A percentile compares a stretch with the other conserved stretches of the same genome.
These are phyloP conservation scores for Pimpla rufipes DNA, from an alignment of 2,888 invertebrate genomes.

Conservation along the genomic window DNA sequence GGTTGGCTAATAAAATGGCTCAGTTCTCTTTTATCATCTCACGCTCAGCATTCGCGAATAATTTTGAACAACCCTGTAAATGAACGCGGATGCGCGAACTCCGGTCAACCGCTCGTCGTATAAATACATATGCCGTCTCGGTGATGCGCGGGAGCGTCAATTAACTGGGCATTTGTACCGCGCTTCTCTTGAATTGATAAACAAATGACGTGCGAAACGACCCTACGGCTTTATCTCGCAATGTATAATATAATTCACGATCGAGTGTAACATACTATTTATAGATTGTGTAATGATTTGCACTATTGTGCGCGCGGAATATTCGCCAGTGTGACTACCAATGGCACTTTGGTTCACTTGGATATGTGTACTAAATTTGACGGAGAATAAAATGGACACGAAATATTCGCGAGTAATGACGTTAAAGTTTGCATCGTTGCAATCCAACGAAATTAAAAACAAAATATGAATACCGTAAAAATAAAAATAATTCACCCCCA, in stretches of 20 bases:
- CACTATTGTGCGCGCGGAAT: neutral
- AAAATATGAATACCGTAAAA: no score
- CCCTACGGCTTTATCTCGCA: constrained; percentile 27
- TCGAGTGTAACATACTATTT: constrained; percentile 47
- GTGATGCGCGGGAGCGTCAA: constrained; percentile 34
- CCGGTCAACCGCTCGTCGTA: constrained; percentile 54
- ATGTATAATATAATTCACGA: constrained; percentile 44
- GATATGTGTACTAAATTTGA: neutral
- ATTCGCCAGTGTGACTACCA: constrained; percentile 18
- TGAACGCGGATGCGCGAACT: constrained; percentile 33
- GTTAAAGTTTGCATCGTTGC: no score
- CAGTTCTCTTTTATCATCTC: neutral
- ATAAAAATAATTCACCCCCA: no score
- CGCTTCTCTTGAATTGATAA: constrained; percentile 52
- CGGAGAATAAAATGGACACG: no score
- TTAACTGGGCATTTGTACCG: constrained; percentile 64
- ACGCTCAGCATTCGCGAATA: neutral
- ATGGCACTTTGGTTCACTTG: constrained; percentile 32
- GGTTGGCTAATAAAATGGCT: no score
- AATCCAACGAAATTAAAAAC: no score
- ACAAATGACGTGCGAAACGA: constrained; percentile 70
- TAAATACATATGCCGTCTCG: constrained; percentile 15
- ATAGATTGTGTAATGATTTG: constrained; percentile 28
- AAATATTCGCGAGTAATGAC: no score
- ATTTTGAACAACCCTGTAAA: constrained; percentile 9